Percentiles rank a stretch among this genome's conserved stretches.
Evolutionary conservation across 2,888 invertebrate species (phyloP).

Genomic region (Luperina testacea): DNA sequence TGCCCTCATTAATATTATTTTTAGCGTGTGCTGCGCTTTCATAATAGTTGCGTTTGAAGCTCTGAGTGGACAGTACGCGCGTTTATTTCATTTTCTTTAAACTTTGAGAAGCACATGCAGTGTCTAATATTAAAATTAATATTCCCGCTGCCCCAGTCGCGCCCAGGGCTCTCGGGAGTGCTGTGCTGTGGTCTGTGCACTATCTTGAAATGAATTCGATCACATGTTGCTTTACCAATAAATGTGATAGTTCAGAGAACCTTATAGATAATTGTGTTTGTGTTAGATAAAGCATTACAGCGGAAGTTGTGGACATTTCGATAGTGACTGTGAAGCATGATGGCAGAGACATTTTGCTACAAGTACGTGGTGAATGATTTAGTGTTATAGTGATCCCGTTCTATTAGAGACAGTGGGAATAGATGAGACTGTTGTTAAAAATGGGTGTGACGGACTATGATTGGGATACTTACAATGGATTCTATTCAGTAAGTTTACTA

Average conservation of each 20-base stretch:
- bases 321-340: conserved; percentile 69
- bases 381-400: conserved; percentile 71
- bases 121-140: conserved; percentile 89
- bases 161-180: conserved; percentile 82
- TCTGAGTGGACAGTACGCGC: conserved; percentile 59
- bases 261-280: conserved; percentile 85
- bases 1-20: conserved; percentile 67
- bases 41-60: conserved; percentile 64
- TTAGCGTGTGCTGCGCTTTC: conserved; percentile 59
- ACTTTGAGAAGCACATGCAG: conserved; percentile 83
- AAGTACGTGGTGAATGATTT: conserved; percentile 75
- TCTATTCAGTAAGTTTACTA: conserved; percentile 83
- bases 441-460: conserved; percentile 88
- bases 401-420: conserved; percentile 72
- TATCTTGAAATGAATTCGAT: conserved; percentile 81
- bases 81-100: conserved; percentile 47
- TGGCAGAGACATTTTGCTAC: conserved; percentile 69
- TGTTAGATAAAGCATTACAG: conserved; percentile 81
- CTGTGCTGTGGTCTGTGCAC: conserved; percentile 75
- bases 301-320: conserved; percentile 71
- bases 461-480: conserved; percentile 88
- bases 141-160: conserved; percentile 87
- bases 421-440: conserved; percentile 76
- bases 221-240: conserved; percentile 78
- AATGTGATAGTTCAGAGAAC: conserved; percentile 76